These are phyloP conservation scores for Halichoeres trimaculatus DNA, from an alignment of 2,113 vertebrate species.

Conservation along the genomic window DNA sequence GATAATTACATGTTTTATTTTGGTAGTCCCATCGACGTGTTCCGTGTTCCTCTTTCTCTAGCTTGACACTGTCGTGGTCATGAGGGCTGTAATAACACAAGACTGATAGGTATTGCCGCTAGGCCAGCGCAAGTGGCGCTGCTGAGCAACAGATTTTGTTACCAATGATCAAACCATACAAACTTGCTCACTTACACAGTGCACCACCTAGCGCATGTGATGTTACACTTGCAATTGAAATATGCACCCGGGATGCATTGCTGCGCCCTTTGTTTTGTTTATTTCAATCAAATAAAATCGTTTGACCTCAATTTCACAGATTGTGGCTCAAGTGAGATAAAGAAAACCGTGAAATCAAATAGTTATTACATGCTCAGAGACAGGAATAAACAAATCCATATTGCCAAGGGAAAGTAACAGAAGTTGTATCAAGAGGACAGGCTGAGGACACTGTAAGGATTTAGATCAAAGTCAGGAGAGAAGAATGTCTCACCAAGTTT, in stretches of 20 bases:
- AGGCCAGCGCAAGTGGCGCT: constrained; percentile 82
- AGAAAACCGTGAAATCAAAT: background rate
- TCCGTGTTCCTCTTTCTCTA: fast-evolving
- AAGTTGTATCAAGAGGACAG: background rate
- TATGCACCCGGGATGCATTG: constrained; percentile 31
- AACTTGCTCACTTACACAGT: constrained; percentile 77
- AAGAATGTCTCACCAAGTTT: background rate
- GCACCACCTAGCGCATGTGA: constrained; percentile 82
- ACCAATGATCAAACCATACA: constrained; percentile 75
- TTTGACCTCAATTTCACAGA: background rate
- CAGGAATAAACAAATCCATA: background rate
- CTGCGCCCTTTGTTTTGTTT: constrained; percentile 29
- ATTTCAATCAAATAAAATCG: constrained; percentile 8
- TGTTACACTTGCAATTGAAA: constrained; percentile 60
- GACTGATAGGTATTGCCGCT: constrained; percentile 79
- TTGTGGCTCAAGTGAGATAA: background rate
- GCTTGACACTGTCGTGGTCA: constrained; percentile 81
- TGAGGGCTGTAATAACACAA: constrained; percentile 85
- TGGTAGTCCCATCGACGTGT: background rate
- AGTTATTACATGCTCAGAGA: background rate
- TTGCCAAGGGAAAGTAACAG: background rate
- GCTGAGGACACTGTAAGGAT: background rate
- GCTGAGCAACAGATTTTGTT: constrained; percentile 81
- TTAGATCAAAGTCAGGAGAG: background rate
- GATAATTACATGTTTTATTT: constrained; percentile 41